Conservation (phyloP, 2,113 vertebrate genomes). For the Tauraco erythrolophus region DNA sequence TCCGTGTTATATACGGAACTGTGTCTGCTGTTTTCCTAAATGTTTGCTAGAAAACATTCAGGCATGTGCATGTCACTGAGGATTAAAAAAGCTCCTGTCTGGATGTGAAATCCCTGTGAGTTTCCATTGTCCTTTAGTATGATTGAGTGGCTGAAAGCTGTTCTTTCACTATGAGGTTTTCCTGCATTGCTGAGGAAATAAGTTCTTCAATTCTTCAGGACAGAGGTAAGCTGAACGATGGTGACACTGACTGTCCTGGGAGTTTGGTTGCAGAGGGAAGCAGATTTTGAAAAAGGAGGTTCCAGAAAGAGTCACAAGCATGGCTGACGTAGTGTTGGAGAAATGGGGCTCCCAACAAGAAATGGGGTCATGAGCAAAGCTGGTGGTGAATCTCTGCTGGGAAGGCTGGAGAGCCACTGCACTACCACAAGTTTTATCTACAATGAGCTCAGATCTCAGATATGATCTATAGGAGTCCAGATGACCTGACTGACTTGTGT, state of each 20-base stretch:
- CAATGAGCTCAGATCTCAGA: background rate
- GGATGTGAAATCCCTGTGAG: background rate
- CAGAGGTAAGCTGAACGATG: background rate
- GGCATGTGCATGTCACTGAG: background rate
- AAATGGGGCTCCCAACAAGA: background rate
- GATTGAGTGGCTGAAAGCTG: background rate
- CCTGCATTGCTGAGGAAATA: background rate
- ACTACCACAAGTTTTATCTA: background rate
- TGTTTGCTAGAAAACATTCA: background rate
- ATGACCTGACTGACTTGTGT: background rate
- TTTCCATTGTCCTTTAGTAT: background rate
- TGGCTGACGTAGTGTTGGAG: background rate
- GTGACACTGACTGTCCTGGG: background rate
- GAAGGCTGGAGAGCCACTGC: background rate
- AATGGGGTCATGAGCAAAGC: background rate
- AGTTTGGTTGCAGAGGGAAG: background rate
- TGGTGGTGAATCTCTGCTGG: background rate
- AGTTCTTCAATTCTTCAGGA: background rate
- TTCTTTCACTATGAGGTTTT: background rate
- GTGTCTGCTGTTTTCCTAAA: background rate
- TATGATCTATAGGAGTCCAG: rapidly evolving
- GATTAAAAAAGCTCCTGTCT: background rate
- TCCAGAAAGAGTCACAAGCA: background rate
- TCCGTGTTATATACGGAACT: background rate
- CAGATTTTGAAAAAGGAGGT: background rate